A percentile compares a stretch with the other conserved stretches of the same genome.
Evolutionary conservation across 2,888 invertebrate genomes (phyloP).

Genomic region (Thumatha senex): DNA sequence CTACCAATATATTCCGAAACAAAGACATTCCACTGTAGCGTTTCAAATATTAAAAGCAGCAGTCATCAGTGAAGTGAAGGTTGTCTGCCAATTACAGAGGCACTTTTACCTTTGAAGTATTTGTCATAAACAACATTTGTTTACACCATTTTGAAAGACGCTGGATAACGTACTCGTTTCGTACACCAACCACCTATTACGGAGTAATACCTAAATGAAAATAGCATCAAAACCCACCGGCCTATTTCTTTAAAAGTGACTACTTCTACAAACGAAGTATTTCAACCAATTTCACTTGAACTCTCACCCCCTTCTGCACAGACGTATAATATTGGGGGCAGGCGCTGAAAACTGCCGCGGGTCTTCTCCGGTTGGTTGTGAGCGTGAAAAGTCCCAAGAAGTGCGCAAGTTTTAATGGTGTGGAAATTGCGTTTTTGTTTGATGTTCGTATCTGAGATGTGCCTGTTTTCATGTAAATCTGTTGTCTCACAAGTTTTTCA

Average conservation of each 20-base stretch:
- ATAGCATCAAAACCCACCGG: constrained; percentile 47
- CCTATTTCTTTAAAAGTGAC: constrained; percentile 60
- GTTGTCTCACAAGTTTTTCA: constrained; percentile 39
- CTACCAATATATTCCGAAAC: too few species aligned
- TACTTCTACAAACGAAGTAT: constrained; percentile 52
- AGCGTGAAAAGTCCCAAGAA: constrained; percentile 49
- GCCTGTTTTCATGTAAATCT: constrained; percentile 54
- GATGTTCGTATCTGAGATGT: constrained; percentile 57
- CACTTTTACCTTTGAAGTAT: constrained; percentile 14
- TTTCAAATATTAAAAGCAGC: neutral
- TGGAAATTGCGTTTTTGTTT: constrained; percentile 73
- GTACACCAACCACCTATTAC: constrained; percentile 29
- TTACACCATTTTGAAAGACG: constrained; percentile 8
- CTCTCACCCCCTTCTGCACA: constrained; percentile 17
- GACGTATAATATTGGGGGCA: constrained; percentile 6
- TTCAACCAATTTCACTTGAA: constrained; percentile 35
- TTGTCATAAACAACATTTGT: constrained; percentile 17
- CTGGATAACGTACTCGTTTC: constrained; percentile 9
- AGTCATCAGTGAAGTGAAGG: constrained; percentile 8
- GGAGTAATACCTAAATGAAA: constrained; percentile 48
- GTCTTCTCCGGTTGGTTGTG: constrained; percentile 32
- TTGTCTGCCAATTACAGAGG: constrained; percentile 11
- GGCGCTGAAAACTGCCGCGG: constrained; percentile 14
- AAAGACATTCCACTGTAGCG: too few species aligned
- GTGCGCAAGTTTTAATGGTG: constrained; percentile 70